Evolutionary conservation across 1,140 invertebrate species (phyloP).

Genomic region (Kradibia gibbosae): DNA sequence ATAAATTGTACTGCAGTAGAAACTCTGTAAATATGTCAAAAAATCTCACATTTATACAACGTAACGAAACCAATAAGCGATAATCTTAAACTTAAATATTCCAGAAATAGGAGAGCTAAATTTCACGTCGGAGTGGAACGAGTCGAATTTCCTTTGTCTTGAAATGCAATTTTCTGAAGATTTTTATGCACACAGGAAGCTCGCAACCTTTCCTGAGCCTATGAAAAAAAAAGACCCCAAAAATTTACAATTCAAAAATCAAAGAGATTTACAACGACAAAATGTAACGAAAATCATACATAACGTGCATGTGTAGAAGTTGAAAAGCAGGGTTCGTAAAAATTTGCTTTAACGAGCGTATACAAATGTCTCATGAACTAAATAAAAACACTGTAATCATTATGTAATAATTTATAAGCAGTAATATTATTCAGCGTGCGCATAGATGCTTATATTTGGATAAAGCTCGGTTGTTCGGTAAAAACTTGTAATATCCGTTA

Average conservation of each 20-base stretch:
- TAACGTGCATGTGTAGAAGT: neutral
- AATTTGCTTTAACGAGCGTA: constrained; percentile 12
- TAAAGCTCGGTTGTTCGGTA: constrained; percentile 11
- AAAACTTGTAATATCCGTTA: constrained; percentile 28
- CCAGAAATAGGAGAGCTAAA: neutral
- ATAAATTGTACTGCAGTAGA: too few species aligned
- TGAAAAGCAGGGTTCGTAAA: neutral
- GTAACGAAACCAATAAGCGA: neutral
- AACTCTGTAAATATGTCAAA: neutral
- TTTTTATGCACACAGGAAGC: neutral
- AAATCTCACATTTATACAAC: neutral
- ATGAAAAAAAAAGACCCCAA: neutral
- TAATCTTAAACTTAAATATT: neutral
- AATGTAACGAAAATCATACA: neutral
- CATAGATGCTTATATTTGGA: constrained; percentile 39
- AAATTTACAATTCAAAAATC: neutral
- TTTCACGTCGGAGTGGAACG: neutral
- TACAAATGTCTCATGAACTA: constrained; percentile 21
- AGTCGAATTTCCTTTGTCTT: constrained; percentile 10
- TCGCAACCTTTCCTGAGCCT: constrained; percentile 29
- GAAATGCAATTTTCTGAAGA: neutral
- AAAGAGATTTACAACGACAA: neutral
- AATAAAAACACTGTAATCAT: constrained; percentile 18
- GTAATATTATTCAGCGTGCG: constrained; percentile 36
- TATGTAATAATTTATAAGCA: constrained; percentile 37